Conservation (phyloP, 37 sponge, comb jelly and placozoan genomes). For the Hormiphora californensis region DNA sequence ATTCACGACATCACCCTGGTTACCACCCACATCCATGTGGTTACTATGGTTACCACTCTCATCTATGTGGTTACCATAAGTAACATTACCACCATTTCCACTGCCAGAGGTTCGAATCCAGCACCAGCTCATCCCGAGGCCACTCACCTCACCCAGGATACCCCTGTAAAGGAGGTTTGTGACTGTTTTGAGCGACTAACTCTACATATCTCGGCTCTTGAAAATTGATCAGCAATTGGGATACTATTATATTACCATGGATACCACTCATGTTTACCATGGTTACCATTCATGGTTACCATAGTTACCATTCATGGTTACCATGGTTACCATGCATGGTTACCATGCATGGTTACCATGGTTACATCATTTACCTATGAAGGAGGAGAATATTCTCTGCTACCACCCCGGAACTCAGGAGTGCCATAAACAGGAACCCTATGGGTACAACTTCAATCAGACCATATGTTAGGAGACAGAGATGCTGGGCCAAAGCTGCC, state of each 20-base stretch:
- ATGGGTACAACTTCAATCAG: no score
- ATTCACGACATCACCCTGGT: no score
- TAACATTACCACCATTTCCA: background rate
- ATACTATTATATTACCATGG: background rate
- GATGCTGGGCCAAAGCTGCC: constrained; percentile 33
- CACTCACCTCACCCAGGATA: no score
- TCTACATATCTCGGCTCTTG: no score
- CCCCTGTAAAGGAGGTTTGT: no score
- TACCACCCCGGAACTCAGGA: background rate
- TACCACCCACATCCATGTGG: no score
- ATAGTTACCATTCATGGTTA: background rate
- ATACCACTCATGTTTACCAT: background rate
- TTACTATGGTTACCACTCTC: no score
- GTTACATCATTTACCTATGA: no score
- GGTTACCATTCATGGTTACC: background rate
- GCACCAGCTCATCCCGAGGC: constrained; percentile 21
- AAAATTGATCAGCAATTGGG: background rate
- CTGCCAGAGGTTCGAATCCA: constrained; percentile 3
- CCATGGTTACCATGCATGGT: background rate
- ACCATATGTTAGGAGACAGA: constrained; percentile 30
- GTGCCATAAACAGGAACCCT: background rate
- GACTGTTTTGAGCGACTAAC: no score
- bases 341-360: no score
- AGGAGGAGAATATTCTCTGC: constrained; percentile 13
- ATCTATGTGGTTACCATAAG: background rate